A percentile compares a stretch with the other conserved stretches of the same genome.
Evolutionary conservation across 1,140 invertebrate genomes (phyloP).

Genomic region (Musca vetustissima): DNA sequence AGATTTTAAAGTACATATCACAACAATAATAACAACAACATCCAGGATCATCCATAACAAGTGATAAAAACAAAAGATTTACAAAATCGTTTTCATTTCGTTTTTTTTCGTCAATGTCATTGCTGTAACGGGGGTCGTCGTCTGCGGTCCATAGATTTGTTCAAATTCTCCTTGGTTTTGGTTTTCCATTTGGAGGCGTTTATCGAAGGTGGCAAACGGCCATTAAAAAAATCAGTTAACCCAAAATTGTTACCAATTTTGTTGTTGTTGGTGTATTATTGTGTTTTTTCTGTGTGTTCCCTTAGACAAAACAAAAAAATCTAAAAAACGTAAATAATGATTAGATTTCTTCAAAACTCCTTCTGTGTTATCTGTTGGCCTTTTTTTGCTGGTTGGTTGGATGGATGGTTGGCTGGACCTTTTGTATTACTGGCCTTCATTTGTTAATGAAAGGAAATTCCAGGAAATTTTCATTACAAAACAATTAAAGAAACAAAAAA

Average conservation of each 20-base stretch:
- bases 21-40: conserved; percentile 12
- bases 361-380: too few species aligned
- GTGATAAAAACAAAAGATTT: background rate
- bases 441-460: conserved; percentile 1
- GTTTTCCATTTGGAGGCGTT: conserved; percentile 2
- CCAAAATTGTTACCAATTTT: conserved; percentile 8
- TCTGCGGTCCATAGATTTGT: background rate
- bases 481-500: too few species aligned
- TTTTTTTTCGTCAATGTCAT: conserved; percentile 4
- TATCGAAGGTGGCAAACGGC: conserved; percentile 12
- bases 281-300: background rate
- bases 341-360: too few species aligned
- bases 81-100: background rate
- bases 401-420: too few species aligned
- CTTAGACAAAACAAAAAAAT: background rate
- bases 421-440: background rate
- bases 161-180: background rate
- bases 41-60: conserved; percentile 8
- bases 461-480: conserved; percentile 5
- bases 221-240: conserved; percentile 8
- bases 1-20: conserved; percentile 12
- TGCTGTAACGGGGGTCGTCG: background rate
- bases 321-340: conserved; percentile 1
- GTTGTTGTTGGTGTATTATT: background rate
- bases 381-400: too few species aligned